Percentiles rank a stretch among this genome's conserved stretches.
Conservation (phyloP, 2,888 invertebrate species). For the Hoplodrina blanda region DNA sequence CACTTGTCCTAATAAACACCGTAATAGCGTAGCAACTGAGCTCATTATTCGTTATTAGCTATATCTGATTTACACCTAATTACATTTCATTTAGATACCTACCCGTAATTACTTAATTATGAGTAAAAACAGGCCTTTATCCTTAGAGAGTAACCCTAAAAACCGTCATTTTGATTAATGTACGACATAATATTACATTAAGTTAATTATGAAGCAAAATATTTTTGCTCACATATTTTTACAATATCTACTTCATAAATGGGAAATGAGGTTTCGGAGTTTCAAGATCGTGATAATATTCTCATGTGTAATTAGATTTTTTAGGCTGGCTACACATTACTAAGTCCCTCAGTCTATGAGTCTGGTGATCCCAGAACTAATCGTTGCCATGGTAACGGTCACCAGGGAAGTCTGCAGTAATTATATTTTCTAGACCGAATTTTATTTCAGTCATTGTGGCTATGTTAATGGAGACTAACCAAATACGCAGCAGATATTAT, state of each 20-base stretch:
- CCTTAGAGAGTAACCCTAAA: conserved; percentile 26
- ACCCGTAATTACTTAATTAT: conserved; percentile 11
- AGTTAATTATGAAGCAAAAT: conserved; percentile 16
- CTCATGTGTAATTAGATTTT: conserved; percentile 6
- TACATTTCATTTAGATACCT: conserved; percentile 14
- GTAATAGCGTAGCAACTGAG: background rate
- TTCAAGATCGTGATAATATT: conserved; percentile 17
- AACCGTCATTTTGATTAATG: conserved; percentile 24
- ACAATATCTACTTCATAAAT: conserved; percentile 19
- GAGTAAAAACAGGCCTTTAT: conserved; percentile 7
- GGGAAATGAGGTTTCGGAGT: conserved; percentile 18
- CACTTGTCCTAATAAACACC: background rate
- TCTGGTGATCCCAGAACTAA: background rate
- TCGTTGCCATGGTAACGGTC: conserved; percentile 4
- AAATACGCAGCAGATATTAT: too few relatives aligned
- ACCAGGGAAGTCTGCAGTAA: background rate
- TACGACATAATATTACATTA: conserved; percentile 25
- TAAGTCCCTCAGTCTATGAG: background rate
- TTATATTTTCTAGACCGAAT: background rate
- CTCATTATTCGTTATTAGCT: background rate
- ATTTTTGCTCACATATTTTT: conserved; percentile 18
- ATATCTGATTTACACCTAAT: conserved; percentile 23
- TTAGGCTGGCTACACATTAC: background rate
- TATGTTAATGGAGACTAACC: too few relatives aligned
- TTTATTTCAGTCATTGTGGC: too few relatives aligned